Base-by-base conservation (phyloP, 2,797 vertebrate genomes). In the Hemibagrus guttatus region DNA sequence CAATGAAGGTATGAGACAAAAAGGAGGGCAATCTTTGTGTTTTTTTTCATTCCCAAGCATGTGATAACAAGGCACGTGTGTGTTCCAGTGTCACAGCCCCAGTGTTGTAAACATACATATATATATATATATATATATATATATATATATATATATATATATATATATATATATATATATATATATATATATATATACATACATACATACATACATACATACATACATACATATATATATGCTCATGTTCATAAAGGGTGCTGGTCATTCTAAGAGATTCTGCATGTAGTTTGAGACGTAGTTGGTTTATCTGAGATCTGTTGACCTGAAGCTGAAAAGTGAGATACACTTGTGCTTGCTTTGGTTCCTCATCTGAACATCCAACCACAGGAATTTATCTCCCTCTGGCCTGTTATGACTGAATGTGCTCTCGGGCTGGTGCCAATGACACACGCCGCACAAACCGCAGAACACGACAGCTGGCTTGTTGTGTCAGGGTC, bases 331-430 rank as follows among this genome's bases (percentile, higher is more conserved):
- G 31, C 31, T 59, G 52, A 56, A 12, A 78, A 56, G n/a, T 59
- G 19, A 59, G 16, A 1, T 9, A 17, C 42, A 6, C 49, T 64
- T 49, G 59, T 46, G 39, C 26, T 64, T 64, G 80, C 46, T 68
- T 52, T 35, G 63, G 52, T 52, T 68, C 31, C 35, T 58, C 78
- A 17, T 61, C 56, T 26, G 35, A 59, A 39, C 17, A 21, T 35
- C 81, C 46, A 66, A 82, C 46, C 81, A 82, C 63, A 82, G 46
- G 63, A 82, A 82, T 82, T 21, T 68, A 68, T 14, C 81, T 68
- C 81, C 63, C 63, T 31, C 81, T 35, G 81, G 61, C 46, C 42
- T 31, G 80, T 35, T 19, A 66, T 7, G 46, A 52, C 5, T 68
- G 63, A 68, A 68, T 31, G 81, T 68, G 63, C 63, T 68, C n/a